Conservation (phyloP, 1,140 invertebrate genomes). For the Phthorimaea operculella region DNA sequence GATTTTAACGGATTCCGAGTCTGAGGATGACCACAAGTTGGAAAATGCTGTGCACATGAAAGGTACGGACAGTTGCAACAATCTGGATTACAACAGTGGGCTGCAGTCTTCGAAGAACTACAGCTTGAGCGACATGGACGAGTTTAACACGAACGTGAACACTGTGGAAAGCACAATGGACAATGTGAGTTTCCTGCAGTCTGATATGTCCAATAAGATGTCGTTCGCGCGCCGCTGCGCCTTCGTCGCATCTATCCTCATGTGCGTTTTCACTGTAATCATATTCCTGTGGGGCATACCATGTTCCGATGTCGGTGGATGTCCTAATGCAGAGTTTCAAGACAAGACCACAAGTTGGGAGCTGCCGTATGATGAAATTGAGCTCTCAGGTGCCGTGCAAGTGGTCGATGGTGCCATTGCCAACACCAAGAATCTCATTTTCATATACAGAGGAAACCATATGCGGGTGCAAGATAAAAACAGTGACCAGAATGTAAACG, state of each 20-base stretch:
- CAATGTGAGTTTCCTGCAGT: slow-evolving; percentile 69
- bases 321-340: slow-evolving; percentile 64
- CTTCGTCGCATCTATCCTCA: slow-evolving; percentile 74
- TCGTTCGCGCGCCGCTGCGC: slow-evolving; percentile 72
- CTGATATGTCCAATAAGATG: slow-evolving; percentile 68
- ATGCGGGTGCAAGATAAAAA: slow-evolving; percentile 67
- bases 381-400: slow-evolving; percentile 77
- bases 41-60: slow-evolving; percentile 51
- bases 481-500: slow-evolving; percentile 67
- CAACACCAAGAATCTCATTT: slow-evolving; percentile 74
- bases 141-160: slow-evolving; percentile 66
- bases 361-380: slow-evolving; percentile 75
- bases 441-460: slow-evolving; percentile 74
- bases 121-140: slow-evolving; percentile 59
- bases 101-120: slow-evolving; percentile 54
- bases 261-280: slow-evolving; percentile 76
- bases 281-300: slow-evolving; percentile 81
- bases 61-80: slow-evolving; percentile 55
- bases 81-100: slow-evolving; percentile 70
- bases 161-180: slow-evolving; percentile 62
- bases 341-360: slow-evolving; percentile 75
- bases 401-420: slow-evolving; percentile 71
- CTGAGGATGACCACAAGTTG: slow-evolving; percentile 72
- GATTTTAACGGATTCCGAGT: slow-evolving; percentile 78
- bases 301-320: slow-evolving; percentile 74